Evolutionary conservation across 2,113 vertebrate genomes (phyloP).

Genomic region (Macheiramphus alcinus): DNA sequence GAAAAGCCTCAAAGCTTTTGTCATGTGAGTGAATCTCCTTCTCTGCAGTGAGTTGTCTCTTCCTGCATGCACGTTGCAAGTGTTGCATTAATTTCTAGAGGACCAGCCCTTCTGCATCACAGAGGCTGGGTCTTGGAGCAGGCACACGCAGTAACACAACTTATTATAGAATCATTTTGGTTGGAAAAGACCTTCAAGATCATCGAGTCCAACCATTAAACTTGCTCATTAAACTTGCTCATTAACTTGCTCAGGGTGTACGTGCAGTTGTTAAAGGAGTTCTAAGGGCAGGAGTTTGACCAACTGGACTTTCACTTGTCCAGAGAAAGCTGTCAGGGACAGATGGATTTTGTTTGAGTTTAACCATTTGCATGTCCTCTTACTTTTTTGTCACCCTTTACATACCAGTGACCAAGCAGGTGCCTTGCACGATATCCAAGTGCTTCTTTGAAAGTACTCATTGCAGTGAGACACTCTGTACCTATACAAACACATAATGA

Average conservation of each 20-base stretch:
- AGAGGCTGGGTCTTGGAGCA: not conserved
- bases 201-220: too few relatives aligned
- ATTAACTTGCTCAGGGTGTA: not conserved
- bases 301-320: not conserved
- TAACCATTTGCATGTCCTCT: not conserved
- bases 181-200: too few relatives aligned
- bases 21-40: not conserved
- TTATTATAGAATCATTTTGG: too few relatives aligned
- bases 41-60: rapidly evolving
- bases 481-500: not conserved
- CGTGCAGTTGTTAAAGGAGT: not conserved
- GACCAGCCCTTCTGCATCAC: not conserved
- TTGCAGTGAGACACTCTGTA: not conserved
- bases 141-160: rapidly evolving
- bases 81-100: not conserved
- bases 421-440: not conserved
- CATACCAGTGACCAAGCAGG: too few relatives aligned
- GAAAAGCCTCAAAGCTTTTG: not conserved
- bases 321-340: not conserved
- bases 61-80: rapidly evolving
- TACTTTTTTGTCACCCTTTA: not conserved
- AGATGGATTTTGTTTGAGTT: not conserved
- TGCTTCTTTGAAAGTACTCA: not conserved
- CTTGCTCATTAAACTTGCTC: too few relatives aligned
- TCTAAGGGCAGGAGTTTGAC: not conserved